These are phyloP conservation scores for Clunio marinus DNA, from an alignment of 2,888 invertebrate genomes.

Conservation along the genomic window DNA sequence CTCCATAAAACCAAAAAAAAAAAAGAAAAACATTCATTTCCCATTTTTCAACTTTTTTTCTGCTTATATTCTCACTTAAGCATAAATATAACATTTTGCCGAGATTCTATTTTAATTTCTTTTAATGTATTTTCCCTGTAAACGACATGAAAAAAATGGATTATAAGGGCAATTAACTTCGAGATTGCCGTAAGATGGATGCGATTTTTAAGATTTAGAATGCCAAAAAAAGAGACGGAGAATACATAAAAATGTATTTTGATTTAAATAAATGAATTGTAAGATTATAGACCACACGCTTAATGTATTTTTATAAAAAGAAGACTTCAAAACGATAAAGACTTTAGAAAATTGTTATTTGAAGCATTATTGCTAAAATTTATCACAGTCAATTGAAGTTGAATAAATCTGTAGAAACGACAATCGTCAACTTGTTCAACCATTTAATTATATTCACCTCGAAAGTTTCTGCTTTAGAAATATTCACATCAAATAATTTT, in stretches of 20 bases:
- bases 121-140: slow-evolving; percentile 37
- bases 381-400: too few species aligned
- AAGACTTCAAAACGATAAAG: too few species aligned
- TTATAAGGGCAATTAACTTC: slow-evolving; percentile 38
- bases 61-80: not conserved
- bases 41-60: slow-evolving; percentile 12
- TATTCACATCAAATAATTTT: too few species aligned
- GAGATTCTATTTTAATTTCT: slow-evolving; percentile 33
- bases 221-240: not conserved
- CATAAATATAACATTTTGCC: not conserved
- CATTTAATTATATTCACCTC: too few species aligned
- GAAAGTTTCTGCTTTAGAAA: too few species aligned
- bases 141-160: slow-evolving; percentile 39
- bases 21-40: slow-evolving; percentile 19
- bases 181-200: slow-evolving; percentile 24
- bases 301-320: too few species aligned
- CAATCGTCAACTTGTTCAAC: too few species aligned
- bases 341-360: too few species aligned
- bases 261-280: slow-evolving; percentile 12
- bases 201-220: slow-evolving; percentile 27
- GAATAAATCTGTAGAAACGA: too few species aligned
- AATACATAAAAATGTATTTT: not conserved
- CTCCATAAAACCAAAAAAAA: not conserved
- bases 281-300: not conserved
- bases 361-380: too few species aligned